phyloP scores from a whole-genome alignment of 2,888 invertebrate species.

The Lasius fuliginosus region DNA sequence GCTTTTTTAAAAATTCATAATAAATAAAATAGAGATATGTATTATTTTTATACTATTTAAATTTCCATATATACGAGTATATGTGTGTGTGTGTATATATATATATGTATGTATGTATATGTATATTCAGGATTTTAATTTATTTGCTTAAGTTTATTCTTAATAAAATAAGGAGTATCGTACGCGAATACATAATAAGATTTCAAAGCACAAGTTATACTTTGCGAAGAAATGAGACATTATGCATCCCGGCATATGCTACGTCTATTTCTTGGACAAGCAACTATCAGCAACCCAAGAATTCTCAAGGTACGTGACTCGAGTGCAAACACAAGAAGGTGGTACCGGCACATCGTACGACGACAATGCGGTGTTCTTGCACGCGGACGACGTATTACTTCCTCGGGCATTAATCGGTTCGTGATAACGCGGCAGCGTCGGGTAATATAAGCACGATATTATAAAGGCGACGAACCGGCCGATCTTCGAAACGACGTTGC shows the following conservation, averaged over 20 bases:
- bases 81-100: not conserved
- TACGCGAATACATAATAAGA: not conserved
- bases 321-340: constrained; percentile 48
- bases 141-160: not conserved
- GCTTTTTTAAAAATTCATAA: not conserved
- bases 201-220: not conserved
- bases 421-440: constrained; percentile 37
- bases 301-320: constrained; percentile 54
- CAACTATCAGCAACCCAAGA: constrained; percentile 51
- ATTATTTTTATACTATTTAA: not conserved
- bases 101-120: too few relatives aligned
- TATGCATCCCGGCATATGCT: constrained; percentile 23
- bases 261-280: constrained; percentile 51
- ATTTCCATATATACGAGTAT: too few relatives aligned
- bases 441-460: constrained; percentile 57
- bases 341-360: constrained; percentile 37
- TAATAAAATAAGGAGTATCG: not conserved
- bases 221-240: constrained; percentile 15
- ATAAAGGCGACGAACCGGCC: constrained; percentile 57
- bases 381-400: constrained; percentile 55
- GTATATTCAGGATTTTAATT: not conserved
- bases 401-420: constrained; percentile 54
- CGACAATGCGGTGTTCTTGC: constrained; percentile 55
- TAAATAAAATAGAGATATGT: not conserved
- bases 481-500: constrained; percentile 59